Conservation (phyloP, 2,113 vertebrate genomes). For the Chauna torquata region DNA sequence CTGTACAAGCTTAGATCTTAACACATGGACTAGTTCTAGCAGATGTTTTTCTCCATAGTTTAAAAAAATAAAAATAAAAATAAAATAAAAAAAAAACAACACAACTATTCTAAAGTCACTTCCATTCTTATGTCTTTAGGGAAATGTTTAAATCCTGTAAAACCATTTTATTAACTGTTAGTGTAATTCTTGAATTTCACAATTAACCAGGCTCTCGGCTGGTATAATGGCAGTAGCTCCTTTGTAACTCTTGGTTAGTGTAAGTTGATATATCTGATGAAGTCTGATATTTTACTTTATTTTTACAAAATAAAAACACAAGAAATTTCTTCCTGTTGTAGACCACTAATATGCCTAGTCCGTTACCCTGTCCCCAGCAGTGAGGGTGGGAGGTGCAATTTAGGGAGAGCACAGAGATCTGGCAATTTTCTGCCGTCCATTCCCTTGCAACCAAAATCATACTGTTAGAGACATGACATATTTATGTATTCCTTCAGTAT, state of each 20-base stretch:
- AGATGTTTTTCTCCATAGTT: neutral
- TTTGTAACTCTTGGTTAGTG: neutral
- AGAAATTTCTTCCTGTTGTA: neutral
- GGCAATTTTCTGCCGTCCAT: neutral
- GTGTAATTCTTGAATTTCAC: neutral
- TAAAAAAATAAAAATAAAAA: too few species aligned
- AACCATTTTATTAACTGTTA: neutral
- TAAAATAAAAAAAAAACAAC: neutral
- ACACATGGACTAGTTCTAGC: neutral
- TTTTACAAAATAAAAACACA: neutral
- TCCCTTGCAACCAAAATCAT: neutral
- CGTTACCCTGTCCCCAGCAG: neutral
- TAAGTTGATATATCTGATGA: neutral
- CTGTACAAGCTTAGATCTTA: neutral
- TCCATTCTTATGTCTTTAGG: neutral
- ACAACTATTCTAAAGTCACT: neutral
- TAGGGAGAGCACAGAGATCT: neutral
- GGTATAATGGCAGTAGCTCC: neutral
- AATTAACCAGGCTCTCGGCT: neutral
- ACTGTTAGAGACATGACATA: neutral
- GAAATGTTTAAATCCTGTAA: neutral
- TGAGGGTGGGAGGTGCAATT: neutral
- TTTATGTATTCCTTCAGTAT: neutral
- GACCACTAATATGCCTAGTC: neutral
- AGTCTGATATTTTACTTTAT: neutral